Conservation (phyloP, 2,797 vertebrate genomes). For the Argya squamiceps region DNA sequence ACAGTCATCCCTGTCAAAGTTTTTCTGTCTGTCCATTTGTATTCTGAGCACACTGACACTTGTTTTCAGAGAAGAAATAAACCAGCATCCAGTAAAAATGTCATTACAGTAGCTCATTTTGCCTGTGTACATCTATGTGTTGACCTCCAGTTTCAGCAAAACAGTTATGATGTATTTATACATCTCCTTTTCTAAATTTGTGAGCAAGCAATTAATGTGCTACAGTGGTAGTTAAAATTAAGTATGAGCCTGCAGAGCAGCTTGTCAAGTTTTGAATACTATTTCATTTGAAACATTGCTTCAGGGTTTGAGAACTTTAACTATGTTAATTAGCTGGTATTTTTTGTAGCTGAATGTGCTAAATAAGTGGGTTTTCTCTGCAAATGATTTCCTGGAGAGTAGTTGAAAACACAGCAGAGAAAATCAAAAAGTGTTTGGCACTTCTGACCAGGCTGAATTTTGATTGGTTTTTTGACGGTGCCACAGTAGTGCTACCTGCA, state of each 20-base stretch:
- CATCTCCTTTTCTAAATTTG: constrained; percentile 64
- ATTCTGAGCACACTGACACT: constrained; percentile 29
- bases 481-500: background rate
- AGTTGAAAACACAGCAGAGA: constrained; percentile 16
- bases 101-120: constrained; percentile 41
- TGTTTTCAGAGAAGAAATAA: constrained; percentile 60
- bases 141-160: constrained; percentile 63
- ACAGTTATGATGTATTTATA: constrained; percentile 52
- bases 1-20: background rate
- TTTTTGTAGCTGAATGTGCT: constrained; percentile 43
- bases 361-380: constrained; percentile 32
- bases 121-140: constrained; percentile 30
- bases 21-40: constrained; percentile 44
- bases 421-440: constrained; percentile 26
- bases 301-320: constrained; percentile 63
- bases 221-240: constrained; percentile 69
- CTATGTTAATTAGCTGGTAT: constrained; percentile 70
- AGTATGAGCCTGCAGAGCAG: constrained; percentile 62
- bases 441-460: background rate
- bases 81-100: constrained; percentile 46
- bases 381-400: constrained; percentile 56
- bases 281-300: constrained; percentile 70
- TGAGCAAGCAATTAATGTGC: constrained; percentile 68
- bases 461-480: background rate
- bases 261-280: constrained; percentile 63